A percentile compares a stretch with the other conserved stretches of the same genome.
These are phyloP conservation scores for Botrylloides violaceus DNA, from an alignment of 23 tunicate genomes.

Conservation along the genomic window DNA sequence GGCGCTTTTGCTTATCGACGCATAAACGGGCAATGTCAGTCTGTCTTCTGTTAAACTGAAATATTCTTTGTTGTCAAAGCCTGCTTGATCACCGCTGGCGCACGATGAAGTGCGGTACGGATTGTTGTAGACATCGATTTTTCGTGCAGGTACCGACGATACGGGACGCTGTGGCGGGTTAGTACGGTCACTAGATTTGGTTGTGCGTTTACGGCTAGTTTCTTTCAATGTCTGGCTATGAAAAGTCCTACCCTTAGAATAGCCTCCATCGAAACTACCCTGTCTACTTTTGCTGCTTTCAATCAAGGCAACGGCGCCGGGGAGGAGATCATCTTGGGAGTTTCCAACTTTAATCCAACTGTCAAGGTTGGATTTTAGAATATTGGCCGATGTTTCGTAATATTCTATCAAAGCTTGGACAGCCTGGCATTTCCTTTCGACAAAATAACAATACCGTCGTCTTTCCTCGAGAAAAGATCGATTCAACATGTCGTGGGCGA, in stretches of 20 bases:
- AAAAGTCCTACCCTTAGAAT: neutral
- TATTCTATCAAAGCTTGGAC: slow-evolving; percentile 10
- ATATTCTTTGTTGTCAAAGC: neutral
- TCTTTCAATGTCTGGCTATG: neutral
- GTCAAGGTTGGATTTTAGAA: slow-evolving; percentile 1
- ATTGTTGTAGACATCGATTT: neutral
- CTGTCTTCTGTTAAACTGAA: neutral
- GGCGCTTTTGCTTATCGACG: neutral
- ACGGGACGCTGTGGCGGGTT: no score
- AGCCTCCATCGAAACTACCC: neutral
- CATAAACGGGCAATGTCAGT: neutral
- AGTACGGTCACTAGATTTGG: no score
- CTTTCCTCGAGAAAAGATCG: slow-evolving; percentile 23
- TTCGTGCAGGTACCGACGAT: neutral
- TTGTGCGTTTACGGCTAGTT: neutral
- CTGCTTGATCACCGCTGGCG: neutral
- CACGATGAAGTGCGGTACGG: neutral
- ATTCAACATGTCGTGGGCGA: slow-evolving; percentile 25
- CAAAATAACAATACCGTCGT: slow-evolving; percentile 16
- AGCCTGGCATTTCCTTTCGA: slow-evolving; percentile 13
- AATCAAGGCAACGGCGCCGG: slow-evolving; percentile 14
- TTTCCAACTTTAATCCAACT: slow-evolving; percentile 3
- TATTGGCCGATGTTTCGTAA: neutral
- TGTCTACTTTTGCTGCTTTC: slow-evolving; percentile 7
- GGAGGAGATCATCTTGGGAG: slow-evolving; percentile 7